These are phyloP conservation scores for Limonius californicus DNA, from an alignment of 1,140 invertebrate species.

Conservation along the genomic window DNA sequence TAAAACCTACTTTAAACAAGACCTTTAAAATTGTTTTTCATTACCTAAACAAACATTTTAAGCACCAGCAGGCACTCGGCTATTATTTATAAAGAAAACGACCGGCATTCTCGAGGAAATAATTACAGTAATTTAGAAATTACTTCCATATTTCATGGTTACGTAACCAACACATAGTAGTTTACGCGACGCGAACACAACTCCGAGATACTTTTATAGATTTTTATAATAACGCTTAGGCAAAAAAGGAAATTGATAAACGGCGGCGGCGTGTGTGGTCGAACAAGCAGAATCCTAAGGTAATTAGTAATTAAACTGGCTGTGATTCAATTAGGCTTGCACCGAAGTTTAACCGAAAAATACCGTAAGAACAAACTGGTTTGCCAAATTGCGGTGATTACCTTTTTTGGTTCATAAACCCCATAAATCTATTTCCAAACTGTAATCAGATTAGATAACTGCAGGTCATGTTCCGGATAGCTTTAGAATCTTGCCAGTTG, in stretches of 20 bases:
- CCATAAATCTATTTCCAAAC: not conserved
- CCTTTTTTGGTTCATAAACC: not conserved
- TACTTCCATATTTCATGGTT: not conserved
- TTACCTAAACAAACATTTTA: not conserved
- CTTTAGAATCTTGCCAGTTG: too few species aligned
- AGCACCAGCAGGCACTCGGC: not conserved
- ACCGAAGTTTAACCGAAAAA: not conserved
- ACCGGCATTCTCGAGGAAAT: not conserved
- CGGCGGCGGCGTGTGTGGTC: not conserved
- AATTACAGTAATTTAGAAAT: not conserved
- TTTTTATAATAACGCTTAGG: not conserved
- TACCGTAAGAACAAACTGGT: not conserved
- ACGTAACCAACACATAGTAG: not conserved
- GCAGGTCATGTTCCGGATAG: too few species aligned
- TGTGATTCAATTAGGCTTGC: too few species aligned
- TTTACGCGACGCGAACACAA: not conserved
- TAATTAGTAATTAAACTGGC: not conserved
- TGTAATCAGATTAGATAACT: too few species aligned
- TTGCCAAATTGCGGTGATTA: not conserved
- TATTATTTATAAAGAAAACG: not conserved
- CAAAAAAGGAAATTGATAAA: not conserved
- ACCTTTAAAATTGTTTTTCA: too few species aligned
- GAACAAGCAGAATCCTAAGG: not conserved
- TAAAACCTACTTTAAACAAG: too few species aligned
- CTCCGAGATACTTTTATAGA: not conserved